phyloP scores from a whole-genome alignment of 2,797 vertebrate species.

The Gymnothorax reevesii region DNA sequence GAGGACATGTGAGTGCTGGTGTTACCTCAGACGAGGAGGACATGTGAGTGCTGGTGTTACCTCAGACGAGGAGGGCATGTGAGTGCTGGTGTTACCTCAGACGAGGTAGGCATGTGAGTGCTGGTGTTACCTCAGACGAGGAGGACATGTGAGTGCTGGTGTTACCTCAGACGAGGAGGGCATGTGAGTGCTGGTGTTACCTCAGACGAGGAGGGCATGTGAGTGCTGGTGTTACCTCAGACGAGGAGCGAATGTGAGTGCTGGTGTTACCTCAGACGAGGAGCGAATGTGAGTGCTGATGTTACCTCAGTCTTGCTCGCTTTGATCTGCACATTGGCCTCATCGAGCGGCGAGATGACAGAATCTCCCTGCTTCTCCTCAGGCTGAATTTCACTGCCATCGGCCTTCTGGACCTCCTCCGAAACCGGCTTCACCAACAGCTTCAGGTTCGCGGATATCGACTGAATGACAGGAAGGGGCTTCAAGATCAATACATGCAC shows the following conservation, averaged over 20 bases:
- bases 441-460: constrained; percentile 1
- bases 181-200: no score
- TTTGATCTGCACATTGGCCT: background rate
- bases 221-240: no score
- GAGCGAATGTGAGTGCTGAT: background rate
- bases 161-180: no score
- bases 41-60: no score
- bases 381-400: background rate
- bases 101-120: background rate
- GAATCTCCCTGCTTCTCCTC: background rate
- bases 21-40: no score
- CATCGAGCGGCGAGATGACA: background rate
- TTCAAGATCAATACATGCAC: background rate
- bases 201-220: no score
- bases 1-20: no score
- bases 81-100: background rate
- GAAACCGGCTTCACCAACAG: background rate
- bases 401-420: background rate
- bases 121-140: no score
- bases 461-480: background rate
- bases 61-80: no score
- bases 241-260: no score
- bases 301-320: constrained; percentile 11
- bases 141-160: no score
- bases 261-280: background rate